Percentiles rank a stretch among this genome's conserved stretches.
Conservation (phyloP, 2,888 invertebrate genomes). For the Drosophila pullipes region DNA sequence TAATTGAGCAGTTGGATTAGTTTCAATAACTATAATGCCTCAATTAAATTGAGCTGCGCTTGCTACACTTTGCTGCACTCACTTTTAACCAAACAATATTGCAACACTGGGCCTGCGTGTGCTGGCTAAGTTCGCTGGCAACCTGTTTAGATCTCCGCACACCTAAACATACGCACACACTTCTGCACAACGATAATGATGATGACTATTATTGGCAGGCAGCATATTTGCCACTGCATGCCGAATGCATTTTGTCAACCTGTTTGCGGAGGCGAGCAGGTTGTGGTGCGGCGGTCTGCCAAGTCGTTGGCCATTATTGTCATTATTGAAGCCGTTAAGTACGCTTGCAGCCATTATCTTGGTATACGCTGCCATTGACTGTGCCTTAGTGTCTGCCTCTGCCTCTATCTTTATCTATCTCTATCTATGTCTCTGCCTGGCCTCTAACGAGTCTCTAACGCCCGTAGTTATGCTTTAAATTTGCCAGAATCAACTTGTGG, state of each 20-base stretch:
- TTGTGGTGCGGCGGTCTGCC: conserved; percentile 22
- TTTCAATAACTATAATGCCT: neutral
- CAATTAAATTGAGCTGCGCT: neutral
- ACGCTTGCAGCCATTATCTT: conserved; percentile 68
- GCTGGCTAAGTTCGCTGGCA: neutral
- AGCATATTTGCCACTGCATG: conserved; percentile 51
- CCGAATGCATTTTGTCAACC: conserved; percentile 72
- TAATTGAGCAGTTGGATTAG: neutral
- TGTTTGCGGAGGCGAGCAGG: conserved; percentile 30
- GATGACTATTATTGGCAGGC: conserved; percentile 69
- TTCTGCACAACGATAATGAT: conserved; percentile 46
- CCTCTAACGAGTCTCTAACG: conserved; percentile 30
- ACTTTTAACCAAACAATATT: neutral
- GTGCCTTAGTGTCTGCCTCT: neutral
- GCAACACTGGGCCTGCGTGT: neutral
- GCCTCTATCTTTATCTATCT: neutral
- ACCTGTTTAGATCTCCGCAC: neutral
- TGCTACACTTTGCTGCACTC: neutral
- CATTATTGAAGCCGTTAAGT: conserved; percentile 83
- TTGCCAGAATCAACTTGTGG: conserved; percentile 50
- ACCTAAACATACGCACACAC: conserved; percentile 1
- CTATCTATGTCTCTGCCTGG: neutral
- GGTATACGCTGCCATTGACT: conserved; percentile 16
- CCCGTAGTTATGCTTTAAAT: conserved; percentile 66
- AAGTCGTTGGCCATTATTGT: conserved; percentile 73